Evolutionary conservation across 2,888 invertebrate genomes (phyloP).

Genomic region (Allolobophora icterica): DNA sequence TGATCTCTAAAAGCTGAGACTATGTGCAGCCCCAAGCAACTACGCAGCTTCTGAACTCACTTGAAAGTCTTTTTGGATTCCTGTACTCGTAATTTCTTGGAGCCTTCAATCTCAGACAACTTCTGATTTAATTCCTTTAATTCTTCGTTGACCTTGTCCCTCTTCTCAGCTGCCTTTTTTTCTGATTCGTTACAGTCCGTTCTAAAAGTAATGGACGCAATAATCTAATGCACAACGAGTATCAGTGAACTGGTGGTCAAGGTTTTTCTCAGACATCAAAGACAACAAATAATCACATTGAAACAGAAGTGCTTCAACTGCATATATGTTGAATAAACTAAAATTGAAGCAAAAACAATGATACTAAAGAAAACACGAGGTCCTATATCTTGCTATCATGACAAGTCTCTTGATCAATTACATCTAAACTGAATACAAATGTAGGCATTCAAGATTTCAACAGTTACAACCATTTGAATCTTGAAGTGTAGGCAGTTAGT

Average conservation of each 20-base stretch:
- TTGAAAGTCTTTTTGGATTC: constrained; percentile 64
- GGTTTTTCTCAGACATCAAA: neutral
- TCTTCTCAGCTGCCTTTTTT: constrained; percentile 56
- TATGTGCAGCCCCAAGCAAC: neutral
- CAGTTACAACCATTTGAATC: neutral
- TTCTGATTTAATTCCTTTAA: constrained; percentile 70
- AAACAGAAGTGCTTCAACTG: neutral
- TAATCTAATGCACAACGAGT: neutral
- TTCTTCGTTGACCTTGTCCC: constrained; percentile 62
- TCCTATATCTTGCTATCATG: neutral
- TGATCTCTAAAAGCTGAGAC: neutral
- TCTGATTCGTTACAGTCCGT: constrained; percentile 49
- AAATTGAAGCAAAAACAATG: neutral
- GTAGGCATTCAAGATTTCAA: neutral
- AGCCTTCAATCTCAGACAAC: constrained; percentile 67
- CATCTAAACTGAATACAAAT: neutral
- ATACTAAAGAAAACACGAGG: neutral
- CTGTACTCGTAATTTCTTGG: constrained; percentile 71
- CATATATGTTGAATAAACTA: neutral
- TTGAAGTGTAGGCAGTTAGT: neutral
- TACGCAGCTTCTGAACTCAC: constrained; percentile 51
- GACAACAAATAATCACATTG: neutral
- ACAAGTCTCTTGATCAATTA: neutral
- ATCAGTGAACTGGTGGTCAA: neutral
- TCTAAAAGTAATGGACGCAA: neutral